Conservation (phyloP, 2,113 vertebrate species). For the Recurvirostra avosetta region DNA sequence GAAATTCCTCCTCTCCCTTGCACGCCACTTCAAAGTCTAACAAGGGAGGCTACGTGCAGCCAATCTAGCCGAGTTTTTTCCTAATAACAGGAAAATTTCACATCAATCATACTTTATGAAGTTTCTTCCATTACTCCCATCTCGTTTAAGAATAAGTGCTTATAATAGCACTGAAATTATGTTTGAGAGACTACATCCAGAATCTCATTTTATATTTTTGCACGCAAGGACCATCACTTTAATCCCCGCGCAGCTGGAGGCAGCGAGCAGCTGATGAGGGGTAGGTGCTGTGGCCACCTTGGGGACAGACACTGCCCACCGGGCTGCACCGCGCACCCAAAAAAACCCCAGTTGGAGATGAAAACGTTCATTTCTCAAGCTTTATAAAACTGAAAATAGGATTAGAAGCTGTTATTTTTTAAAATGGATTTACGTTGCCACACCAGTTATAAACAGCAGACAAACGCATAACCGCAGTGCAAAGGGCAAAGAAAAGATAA, state of each 20-base stretch:
- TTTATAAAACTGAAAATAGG: not conserved
- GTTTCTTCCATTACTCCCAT: not conserved
- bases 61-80: not conserved
- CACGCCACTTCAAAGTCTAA: not conserved
- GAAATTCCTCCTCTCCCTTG: not conserved
- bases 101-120: fast-evolving
- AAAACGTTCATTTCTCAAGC: not conserved
- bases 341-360: not conserved
- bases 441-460: not conserved
- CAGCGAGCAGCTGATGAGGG: fast-evolving
- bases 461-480: not conserved
- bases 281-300: not conserved
- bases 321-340: not conserved
- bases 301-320: not conserved
- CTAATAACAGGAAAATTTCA: not conserved
- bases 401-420: not conserved
- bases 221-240: not conserved
- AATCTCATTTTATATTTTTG: not conserved
- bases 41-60: fast-evolving
- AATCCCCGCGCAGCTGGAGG: fast-evolving
- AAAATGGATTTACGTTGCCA: fast-evolving
- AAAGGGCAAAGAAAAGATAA: not conserved
- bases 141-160: not conserved
- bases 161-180: not conserved
- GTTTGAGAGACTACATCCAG: not conserved